Evolutionary conservation across 1,140 invertebrate species (phyloP).

Genomic region (Atopsyche davidsoni): DNA sequence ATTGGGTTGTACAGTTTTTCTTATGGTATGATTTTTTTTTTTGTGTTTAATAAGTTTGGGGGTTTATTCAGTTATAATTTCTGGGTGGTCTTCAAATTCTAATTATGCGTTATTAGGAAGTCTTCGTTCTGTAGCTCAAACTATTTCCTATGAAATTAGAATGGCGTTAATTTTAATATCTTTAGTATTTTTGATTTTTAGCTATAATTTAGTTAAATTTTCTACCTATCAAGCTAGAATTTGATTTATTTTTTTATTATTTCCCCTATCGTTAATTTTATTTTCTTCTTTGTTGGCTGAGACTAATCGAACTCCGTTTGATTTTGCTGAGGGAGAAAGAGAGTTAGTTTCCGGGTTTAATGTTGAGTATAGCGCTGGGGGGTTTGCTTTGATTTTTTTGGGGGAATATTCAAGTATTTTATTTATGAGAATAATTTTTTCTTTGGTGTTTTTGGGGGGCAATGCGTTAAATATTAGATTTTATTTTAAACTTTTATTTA

Average conservation of each 20-base stretch:
- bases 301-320: constrained; percentile 69
- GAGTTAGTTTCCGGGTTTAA: constrained; percentile 74
- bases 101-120: constrained; percentile 59
- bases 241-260: constrained; percentile 47
- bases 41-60: constrained; percentile 49
- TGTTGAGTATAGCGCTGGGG: constrained; percentile 60
- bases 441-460: constrained; percentile 47
- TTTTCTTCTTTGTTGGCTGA: constrained; percentile 58
- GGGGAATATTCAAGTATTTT: constrained; percentile 63
- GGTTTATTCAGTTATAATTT: constrained; percentile 52
- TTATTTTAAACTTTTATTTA: constrained; percentile 47
- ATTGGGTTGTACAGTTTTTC: constrained; percentile 43
- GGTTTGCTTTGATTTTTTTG: constrained; percentile 70
- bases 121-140: constrained; percentile 57
- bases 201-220: constrained; percentile 38
- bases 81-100: constrained; percentile 61
- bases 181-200: constrained; percentile 41
- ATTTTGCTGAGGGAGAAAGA: constrained; percentile 69
- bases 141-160: constrained; percentile 63
- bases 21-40: constrained; percentile 49
- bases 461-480: constrained; percentile 41
- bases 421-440: constrained; percentile 56
- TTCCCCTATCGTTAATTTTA: constrained; percentile 49
- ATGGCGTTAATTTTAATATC: constrained; percentile 52
- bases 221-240: constrained; percentile 39